phyloP scores from a whole-genome alignment of 2,888 invertebrate genomes.

The Auanema sp. region DNA sequence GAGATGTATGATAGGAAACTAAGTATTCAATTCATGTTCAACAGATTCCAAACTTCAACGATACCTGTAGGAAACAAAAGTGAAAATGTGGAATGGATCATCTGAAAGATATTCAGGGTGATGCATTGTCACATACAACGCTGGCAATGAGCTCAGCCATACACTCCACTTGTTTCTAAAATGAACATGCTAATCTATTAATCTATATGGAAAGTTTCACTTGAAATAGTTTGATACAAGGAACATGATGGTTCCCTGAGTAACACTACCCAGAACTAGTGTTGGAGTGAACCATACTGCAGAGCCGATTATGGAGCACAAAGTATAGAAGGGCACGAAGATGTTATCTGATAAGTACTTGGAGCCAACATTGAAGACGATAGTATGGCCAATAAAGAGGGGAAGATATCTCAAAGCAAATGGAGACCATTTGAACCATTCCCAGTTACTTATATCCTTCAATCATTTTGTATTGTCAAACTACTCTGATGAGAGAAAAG shows the following conservation, averaged over 20 bases:
- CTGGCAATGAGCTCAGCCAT: slow-evolving; percentile 58
- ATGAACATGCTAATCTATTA: not conserved
- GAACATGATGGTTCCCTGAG: slow-evolving; percentile 54
- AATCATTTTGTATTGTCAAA: slow-evolving; percentile 2
- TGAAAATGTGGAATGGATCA: slow-evolving; percentile 62
- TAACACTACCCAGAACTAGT: slow-evolving; percentile 45
- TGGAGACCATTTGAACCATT: slow-evolving; percentile 63
- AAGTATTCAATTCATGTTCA: not conserved
- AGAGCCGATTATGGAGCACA: slow-evolving; percentile 45
- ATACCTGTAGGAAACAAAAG: slow-evolving; percentile 63
- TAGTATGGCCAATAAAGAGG: slow-evolving; percentile 49
- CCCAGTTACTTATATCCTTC: slow-evolving; percentile 64
- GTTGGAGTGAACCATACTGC: slow-evolving; percentile 47
- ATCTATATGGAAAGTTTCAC: slow-evolving; percentile 24
- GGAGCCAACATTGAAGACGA: slow-evolving; percentile 56
- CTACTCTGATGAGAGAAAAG: not conserved
- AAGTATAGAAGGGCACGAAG: slow-evolving; percentile 39
- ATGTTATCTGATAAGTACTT: slow-evolving; percentile 34
- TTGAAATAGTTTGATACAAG: slow-evolving; percentile 33
- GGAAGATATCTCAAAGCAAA: slow-evolving; percentile 51
- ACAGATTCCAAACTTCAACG: not conserved
- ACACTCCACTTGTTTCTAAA: slow-evolving; percentile 41
- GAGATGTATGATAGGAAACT: slow-evolving; percentile 65
- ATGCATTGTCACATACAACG: slow-evolving; percentile 59
- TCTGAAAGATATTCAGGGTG: slow-evolving; percentile 33